These are phyloP conservation scores for Tillus elongatus DNA, from an alignment of 2,888 invertebrate species.

Conservation along the genomic window DNA sequence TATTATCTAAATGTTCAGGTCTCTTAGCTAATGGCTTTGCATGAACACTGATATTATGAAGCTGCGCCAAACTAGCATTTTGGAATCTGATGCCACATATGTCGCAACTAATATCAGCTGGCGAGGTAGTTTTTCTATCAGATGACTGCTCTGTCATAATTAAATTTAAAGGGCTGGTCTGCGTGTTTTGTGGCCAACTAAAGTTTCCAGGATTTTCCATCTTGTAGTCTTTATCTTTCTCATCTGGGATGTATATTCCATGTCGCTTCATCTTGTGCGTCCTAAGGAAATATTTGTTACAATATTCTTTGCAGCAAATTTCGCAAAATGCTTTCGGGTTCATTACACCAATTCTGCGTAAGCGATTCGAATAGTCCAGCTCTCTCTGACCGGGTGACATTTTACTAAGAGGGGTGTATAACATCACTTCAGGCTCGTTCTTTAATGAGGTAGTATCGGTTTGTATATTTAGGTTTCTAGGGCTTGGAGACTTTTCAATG, in stretches of 20 bases:
- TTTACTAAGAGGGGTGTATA: slow-evolving; percentile 34
- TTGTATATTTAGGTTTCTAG: slow-evolving; percentile 29
- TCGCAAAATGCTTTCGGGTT: slow-evolving; percentile 90
- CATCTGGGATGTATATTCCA: slow-evolving; percentile 62
- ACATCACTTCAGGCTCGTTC: slow-evolving; percentile 33
- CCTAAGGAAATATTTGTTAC: slow-evolving; percentile 84
- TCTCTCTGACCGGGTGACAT: slow-evolving; percentile 47
- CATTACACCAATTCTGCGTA: slow-evolving; percentile 69
- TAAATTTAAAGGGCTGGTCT: slow-evolving; percentile 69
- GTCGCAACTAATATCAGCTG: slow-evolving; percentile 45
- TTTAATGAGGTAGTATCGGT: slow-evolving; percentile 38
- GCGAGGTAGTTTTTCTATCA: slow-evolving; percentile 43
- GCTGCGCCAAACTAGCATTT: slow-evolving; percentile 40
- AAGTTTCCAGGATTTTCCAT: slow-evolving; percentile 37
- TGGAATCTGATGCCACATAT: slow-evolving; percentile 46
- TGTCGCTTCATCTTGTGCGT: slow-evolving; percentile 92
- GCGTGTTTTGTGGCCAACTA: slow-evolving; percentile 40
- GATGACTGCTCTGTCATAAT: slow-evolving; percentile 60
- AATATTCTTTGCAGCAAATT: slow-evolving; percentile 86
- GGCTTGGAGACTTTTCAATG: slow-evolving; percentile 35
- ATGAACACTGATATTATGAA: slow-evolving; percentile 40
- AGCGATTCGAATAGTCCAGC: slow-evolving; percentile 62
- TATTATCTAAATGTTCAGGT: slow-evolving; percentile 27
- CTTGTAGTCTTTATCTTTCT: slow-evolving; percentile 42
- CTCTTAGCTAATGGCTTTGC: slow-evolving; percentile 28